Evolutionary conservation across 2,797 vertebrate species (phyloP).

Genomic region (Mormyrus hasselquistii): DNA sequence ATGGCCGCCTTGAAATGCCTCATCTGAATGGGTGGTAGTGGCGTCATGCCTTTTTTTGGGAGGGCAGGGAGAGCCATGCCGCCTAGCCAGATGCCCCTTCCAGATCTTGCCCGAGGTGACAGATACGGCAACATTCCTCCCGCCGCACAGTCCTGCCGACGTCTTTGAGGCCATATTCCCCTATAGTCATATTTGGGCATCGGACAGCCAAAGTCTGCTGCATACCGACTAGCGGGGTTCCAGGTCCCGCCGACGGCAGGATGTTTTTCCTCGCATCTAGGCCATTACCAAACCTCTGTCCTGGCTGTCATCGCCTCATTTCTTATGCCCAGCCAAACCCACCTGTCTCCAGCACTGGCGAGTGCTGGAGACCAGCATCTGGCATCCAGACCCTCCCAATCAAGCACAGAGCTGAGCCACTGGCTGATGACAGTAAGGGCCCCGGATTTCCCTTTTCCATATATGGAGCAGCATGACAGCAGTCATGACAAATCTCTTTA

Average conservation of each 20-base stretch:
- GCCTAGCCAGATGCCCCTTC: neutral
- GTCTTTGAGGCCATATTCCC: neutral
- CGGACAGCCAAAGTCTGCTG: neutral
- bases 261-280: neutral
- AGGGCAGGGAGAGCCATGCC: neutral
- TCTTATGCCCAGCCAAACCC: neutral
- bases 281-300: neutral
- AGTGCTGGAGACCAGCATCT: too few species aligned
- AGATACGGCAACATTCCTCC: neutral
- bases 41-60: neutral
- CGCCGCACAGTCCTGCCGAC: neutral
- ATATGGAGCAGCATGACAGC: neutral
- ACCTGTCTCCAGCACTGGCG: neutral
- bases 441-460: neutral
- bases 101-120: neutral
- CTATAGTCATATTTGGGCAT: constrained; percentile 8
- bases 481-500: neutral
- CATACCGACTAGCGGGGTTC: neutral
- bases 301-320: neutral
- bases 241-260: neutral
- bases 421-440: neutral
- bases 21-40: neutral
- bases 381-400: constrained; percentile 5
- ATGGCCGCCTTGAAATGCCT: neutral
- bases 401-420: neutral